phyloP scores from a whole-genome alignment of 1,140 invertebrate species.

The Meteorus sp. region DNA sequence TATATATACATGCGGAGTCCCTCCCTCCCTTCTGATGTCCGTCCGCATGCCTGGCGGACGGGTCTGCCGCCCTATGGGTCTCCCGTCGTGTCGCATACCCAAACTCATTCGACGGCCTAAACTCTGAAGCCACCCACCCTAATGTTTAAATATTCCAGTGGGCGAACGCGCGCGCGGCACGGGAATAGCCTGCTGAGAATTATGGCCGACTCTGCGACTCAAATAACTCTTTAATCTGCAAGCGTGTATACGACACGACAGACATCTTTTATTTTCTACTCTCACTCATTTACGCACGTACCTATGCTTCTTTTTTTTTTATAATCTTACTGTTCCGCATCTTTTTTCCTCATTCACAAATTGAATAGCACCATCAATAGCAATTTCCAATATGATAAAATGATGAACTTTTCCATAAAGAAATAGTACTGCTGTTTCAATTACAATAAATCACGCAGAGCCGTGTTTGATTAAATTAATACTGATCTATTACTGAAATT shows the following conservation, averaged over 20 bases:
- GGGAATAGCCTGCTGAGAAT: constrained; percentile 57
- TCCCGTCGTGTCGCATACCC: constrained; percentile 29
- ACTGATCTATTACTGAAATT: too few relatives aligned
- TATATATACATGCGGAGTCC: too few relatives aligned
- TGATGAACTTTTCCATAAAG: too few relatives aligned
- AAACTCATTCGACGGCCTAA: constrained; percentile 34
- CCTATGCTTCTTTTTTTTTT: constrained; percentile 3
- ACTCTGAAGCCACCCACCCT: constrained; percentile 57
- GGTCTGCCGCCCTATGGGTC: constrained; percentile 28
- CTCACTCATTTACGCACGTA: constrained; percentile 8
- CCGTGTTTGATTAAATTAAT: too few relatives aligned
- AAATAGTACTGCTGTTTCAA: too few relatives aligned
- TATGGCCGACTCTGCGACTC: constrained; percentile 59
- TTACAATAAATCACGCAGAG: too few relatives aligned
- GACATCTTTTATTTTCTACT: constrained; percentile 26
- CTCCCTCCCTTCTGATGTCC: constrained; percentile 38
- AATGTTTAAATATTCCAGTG: constrained; percentile 58
- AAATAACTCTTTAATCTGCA: constrained; percentile 61
- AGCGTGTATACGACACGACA: constrained; percentile 41
- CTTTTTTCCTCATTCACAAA: constrained; percentile 3
- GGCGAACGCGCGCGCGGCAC: constrained; percentile 46
- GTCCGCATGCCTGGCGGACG: constrained; percentile 16
- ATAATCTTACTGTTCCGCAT: constrained; percentile 6
- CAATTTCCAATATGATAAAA: constrained; percentile 8
- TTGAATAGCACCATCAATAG: constrained; percentile 11